Evolutionary conservation across 2,888 invertebrate genomes (phyloP).

Genomic region (Chydorus sphaericus): DNA sequence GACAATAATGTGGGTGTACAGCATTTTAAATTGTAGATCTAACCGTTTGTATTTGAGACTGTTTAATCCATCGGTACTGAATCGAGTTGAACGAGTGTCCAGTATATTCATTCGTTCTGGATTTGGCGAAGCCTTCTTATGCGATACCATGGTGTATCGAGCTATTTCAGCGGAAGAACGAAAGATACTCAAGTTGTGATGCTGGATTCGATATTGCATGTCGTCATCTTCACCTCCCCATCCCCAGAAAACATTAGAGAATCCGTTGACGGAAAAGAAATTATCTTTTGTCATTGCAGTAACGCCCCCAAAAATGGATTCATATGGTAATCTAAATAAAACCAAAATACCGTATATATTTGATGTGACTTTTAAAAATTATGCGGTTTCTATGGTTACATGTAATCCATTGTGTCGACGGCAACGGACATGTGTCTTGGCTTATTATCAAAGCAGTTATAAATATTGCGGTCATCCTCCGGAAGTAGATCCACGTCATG

Average conservation of each 20-base stretch:
- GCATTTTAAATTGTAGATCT: constrained; percentile 47
- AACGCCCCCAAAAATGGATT: constrained; percentile 38
- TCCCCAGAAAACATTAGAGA: not conserved
- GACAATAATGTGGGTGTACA: constrained; percentile 71
- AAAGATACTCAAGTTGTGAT: not conserved
- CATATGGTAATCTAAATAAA: constrained; percentile 63
- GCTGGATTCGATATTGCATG: not conserved
- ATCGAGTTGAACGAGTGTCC: constrained; percentile 68
- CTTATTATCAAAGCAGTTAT: constrained; percentile 38
- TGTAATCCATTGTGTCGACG: constrained; percentile 20
- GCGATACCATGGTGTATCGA: not conserved
- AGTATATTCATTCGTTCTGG: constrained; percentile 49
- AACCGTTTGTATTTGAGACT: constrained; percentile 63
- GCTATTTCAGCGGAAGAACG: not conserved
- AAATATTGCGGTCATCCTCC: constrained; percentile 41
- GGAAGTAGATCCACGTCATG: constrained; percentile 43
- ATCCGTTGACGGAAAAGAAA: not conserved
- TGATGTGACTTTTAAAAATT: no score
- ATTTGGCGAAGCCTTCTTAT: not conserved
- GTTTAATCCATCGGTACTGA: constrained; percentile 71
- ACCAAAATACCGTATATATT: no score
- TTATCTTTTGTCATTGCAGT: not conserved
- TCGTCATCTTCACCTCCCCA: constrained; percentile 1
- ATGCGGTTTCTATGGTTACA: constrained; percentile 14
- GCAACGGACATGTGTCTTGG: constrained; percentile 41